phyloP scores from a whole-genome alignment of 2,888 invertebrate genomes.

The Beris chalybata region DNA sequence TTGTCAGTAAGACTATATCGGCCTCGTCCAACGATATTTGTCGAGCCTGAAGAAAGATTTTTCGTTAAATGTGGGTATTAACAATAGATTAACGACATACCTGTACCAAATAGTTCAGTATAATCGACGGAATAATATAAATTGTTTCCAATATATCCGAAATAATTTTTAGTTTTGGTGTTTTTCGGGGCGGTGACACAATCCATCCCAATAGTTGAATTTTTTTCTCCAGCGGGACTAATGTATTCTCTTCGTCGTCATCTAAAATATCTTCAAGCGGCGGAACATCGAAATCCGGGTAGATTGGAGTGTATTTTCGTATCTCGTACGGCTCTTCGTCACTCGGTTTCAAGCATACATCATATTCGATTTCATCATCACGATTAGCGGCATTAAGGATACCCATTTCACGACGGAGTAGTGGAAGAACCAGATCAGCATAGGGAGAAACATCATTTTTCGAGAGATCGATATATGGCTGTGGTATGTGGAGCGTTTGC shows the following conservation, averaged over 20 bases:
- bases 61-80: background rate
- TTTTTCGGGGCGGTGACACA: conserved; percentile 13
- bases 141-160: conserved; percentile 7
- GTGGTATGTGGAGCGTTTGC: conserved; percentile 18
- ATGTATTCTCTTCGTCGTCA: background rate
- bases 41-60: conserved; percentile 6
- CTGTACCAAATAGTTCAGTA: conserved; percentile 31
- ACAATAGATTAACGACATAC: conserved; percentile 12
- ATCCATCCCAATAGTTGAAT: conserved; percentile 28
- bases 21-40: conserved; percentile 38
- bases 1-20: conserved; percentile 33
- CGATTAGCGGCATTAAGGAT: conserved; percentile 20
- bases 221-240: conserved; percentile 6
- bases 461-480: conserved; percentile 34
- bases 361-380: conserved; percentile 4
- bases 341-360: conserved; percentile 32
- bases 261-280: conserved; percentile 21
- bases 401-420: conserved; percentile 33
- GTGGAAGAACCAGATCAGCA: conserved; percentile 32
- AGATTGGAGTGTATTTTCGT: conserved; percentile 30
- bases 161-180: conserved; percentile 9
- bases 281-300: conserved; percentile 28
- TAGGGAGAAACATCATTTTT: conserved; percentile 26
- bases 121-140: conserved; percentile 29
- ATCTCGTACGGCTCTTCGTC: conserved; percentile 31